Evolutionary conservation across 1,140 invertebrate genomes (phyloP).

Genomic region (Tetramorium simillimum): DNA sequence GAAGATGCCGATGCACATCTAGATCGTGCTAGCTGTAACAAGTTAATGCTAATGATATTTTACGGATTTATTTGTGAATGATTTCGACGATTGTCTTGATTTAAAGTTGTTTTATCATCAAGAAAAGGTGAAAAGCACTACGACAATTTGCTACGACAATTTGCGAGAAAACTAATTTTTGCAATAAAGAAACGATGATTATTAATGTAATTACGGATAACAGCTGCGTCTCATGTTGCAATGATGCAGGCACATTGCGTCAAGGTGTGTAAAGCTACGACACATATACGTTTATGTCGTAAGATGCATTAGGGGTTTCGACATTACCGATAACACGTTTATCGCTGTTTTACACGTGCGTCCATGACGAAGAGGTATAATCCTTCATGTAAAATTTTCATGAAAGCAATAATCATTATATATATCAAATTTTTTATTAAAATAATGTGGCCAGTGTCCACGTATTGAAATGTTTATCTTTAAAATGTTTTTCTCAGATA

Average conservation of each 20-base stretch:
- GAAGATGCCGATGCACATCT: background rate
- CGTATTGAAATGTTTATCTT: no score
- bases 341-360: background rate
- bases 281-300: slow-evolving; percentile 5
- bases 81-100: background rate
- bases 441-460: no score
- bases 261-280: slow-evolving; percentile 7
- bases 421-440: background rate
- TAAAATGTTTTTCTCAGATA: no score
- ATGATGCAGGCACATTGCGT: background rate
- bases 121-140: background rate
- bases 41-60: background rate
- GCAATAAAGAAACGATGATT: background rate
- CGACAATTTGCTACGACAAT: background rate
- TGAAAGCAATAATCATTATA: background rate
- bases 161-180: background rate
- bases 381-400: background rate
- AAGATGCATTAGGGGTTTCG: slow-evolving; percentile 20
- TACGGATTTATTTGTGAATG: background rate
- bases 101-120: background rate
- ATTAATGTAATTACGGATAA: slow-evolving; percentile 18
- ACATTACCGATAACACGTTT: background rate
- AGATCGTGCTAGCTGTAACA: no score
- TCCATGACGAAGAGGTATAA: background rate
- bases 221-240: background rate